phyloP scores from a whole-genome alignment of 2,113 vertebrate species.

The Psephotus haematonotus region DNA sequence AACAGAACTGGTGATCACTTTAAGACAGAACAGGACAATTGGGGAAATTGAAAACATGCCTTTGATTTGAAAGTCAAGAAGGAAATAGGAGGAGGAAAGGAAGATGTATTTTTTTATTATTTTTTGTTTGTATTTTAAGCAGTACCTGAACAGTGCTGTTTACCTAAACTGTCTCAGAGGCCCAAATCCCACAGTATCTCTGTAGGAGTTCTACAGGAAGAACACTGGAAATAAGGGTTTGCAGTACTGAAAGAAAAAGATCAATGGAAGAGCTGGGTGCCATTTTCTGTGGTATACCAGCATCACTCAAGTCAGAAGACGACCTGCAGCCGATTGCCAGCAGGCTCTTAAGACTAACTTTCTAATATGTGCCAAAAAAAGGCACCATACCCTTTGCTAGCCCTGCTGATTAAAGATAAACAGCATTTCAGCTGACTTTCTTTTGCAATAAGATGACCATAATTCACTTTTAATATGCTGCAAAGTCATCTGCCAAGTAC shows the following conservation, averaged over 20 bases:
- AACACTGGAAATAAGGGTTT: neutral
- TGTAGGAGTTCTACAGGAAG: neutral
- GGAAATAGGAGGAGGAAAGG: neutral
- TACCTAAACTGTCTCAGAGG: neutral
- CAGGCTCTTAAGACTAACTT: neutral
- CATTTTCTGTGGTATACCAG: neutral
- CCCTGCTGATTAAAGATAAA: neutral
- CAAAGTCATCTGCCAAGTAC: constrained; percentile 39
- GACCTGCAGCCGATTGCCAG: neutral
- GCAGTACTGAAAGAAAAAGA: neutral
- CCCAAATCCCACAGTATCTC: neutral
- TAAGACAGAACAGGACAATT: neutral
- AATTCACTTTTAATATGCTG: constrained; percentile 36
- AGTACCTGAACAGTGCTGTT: neutral
- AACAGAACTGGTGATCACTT: neutral
- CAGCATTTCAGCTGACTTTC: constrained; percentile 4
- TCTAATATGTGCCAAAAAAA: neutral
- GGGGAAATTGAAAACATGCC: fast-evolving
- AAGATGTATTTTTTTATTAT: neutral
- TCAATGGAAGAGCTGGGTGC: neutral
- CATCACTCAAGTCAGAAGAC: neutral
- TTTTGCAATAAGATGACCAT: neutral
- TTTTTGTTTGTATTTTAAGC: neutral
- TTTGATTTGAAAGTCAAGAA: neutral
- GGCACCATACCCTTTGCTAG: neutral